Percentiles rank a stretch among this genome's conserved stretches.
Conservation (phyloP, 2,797 vertebrate species). For the Orestias chungarensis region DNA sequence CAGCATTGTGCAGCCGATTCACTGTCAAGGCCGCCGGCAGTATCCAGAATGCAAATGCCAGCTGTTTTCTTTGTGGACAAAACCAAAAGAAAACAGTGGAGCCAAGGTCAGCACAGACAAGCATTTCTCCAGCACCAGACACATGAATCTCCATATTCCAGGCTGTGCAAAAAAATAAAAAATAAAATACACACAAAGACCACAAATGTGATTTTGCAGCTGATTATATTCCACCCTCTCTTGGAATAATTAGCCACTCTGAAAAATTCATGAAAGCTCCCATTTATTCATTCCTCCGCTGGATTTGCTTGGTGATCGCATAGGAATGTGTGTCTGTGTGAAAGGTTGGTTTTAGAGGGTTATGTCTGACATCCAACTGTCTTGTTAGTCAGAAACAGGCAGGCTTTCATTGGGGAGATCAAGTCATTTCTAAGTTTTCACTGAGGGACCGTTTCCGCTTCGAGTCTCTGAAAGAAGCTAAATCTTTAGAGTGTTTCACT, state of each 20-base stretch:
- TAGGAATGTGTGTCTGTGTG: constrained; percentile 24
- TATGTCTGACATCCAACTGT: constrained; percentile 50
- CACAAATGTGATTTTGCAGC: constrained; percentile 37
- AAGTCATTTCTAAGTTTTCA: constrained; percentile 9
- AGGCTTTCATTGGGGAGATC: constrained; percentile 18
- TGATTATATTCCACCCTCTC: constrained; percentile 62
- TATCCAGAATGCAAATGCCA: constrained; percentile 75
- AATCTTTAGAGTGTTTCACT: constrained; percentile 6
- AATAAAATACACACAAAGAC: constrained; percentile 48
- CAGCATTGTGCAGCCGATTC: constrained; percentile 76
- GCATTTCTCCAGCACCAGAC: constrained; percentile 65
- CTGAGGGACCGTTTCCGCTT: constrained; percentile 19
- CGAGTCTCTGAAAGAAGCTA: constrained; percentile 12
- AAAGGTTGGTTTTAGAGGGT: constrained; percentile 33
- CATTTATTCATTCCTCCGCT: constrained; percentile 36
- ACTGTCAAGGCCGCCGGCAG: constrained; percentile 69
- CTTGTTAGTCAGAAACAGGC: constrained; percentile 36
- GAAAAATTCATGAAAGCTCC: constrained; percentile 48
- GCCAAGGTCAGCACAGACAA: constrained; percentile 72
- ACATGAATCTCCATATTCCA: constrained; percentile 58
- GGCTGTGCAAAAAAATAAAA: constrained; percentile 45
- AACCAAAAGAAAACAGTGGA: constrained; percentile 80
- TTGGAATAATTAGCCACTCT: constrained; percentile 49
- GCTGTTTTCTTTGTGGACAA: constrained; percentile 82
- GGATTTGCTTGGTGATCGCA: constrained; percentile 41